These are phyloP conservation scores for Sclerodermus sp. DNA, from an alignment of 2,888 invertebrate genomes.

Conservation along the genomic window DNA sequence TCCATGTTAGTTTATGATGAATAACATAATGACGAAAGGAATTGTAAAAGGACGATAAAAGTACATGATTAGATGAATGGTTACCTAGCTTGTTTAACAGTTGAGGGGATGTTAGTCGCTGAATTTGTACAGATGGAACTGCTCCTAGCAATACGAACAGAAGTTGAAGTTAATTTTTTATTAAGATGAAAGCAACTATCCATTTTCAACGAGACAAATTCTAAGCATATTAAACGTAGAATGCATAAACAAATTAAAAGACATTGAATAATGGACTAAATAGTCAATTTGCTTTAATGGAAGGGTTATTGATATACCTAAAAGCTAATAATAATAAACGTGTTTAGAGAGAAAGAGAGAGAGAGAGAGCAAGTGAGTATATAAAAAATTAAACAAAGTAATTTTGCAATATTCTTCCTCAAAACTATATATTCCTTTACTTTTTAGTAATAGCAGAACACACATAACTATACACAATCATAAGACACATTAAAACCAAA, in stretches of 20 bases:
- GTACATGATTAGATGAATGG: no score
- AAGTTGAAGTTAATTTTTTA: background rate
- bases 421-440: no score
- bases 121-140: slow-evolving; percentile 54
- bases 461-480: no score
- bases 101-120: slow-evolving; percentile 56
- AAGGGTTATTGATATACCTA: no score
- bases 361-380: background rate
- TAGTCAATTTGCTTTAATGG: background rate
- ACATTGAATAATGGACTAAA: background rate
- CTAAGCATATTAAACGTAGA: no score
- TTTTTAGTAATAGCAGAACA: no score
- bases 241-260: no score
- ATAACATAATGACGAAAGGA: background rate
- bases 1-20: background rate
- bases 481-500: slow-evolving; percentile 3
- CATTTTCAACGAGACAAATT: no score
- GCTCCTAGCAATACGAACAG: slow-evolving; percentile 43
- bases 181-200: no score
- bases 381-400: no score
- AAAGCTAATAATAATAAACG: no score
- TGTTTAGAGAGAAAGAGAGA: background rate
- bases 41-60: slow-evolving; percentile 18
- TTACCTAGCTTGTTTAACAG: slow-evolving; percentile 54
- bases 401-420: no score